Percentiles rank a stretch among this genome's conserved stretches.
Evolutionary conservation across 2,797 vertebrate species (phyloP).

Genomic region (Zenarchopterus dispar): DNA sequence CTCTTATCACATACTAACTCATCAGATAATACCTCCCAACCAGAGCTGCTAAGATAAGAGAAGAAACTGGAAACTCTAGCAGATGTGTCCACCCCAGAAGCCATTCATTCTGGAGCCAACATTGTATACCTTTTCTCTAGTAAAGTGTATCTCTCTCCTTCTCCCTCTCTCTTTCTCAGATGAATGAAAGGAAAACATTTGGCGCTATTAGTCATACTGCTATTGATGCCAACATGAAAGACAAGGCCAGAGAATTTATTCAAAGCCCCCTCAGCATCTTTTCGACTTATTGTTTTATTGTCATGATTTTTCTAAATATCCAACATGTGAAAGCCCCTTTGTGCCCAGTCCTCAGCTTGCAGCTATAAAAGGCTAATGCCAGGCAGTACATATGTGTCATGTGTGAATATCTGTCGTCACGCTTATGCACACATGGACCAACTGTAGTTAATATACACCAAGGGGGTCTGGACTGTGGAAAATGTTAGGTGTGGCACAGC

Average conservation of each 20-base stretch:
- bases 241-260: constrained; percentile 64
- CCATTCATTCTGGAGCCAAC: constrained; percentile 62
- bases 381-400: constrained; percentile 7
- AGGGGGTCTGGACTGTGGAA: constrained; percentile 29
- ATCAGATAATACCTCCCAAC: constrained; percentile 13
- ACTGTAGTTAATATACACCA: constrained; percentile 30
- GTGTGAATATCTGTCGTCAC: constrained; percentile 17
- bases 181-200: constrained; percentile 65
- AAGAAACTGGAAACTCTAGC: constrained; percentile 14
- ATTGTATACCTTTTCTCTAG: constrained; percentile 51
- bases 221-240: constrained; percentile 53
- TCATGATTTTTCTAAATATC: constrained; percentile 33
- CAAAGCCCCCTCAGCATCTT: constrained; percentile 57
- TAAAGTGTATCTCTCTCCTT: constrained; percentile 28
- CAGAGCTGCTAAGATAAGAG: background rate
- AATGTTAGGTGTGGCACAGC: constrained; percentile 34
- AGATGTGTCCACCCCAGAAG: constrained; percentile 47
- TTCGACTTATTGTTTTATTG: constrained; percentile 29
- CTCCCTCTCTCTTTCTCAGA: constrained; percentile 36
- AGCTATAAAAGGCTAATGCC: constrained; percentile 47
- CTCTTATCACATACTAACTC: background rate
- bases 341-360: constrained; percentile 49
- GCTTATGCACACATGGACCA: constrained; percentile 35
- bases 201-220: constrained; percentile 56
- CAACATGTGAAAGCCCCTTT: constrained; percentile 37